Evolutionary conservation across 2,888 invertebrate genomes (phyloP).

Genomic region (Nomada fabriciana): DNA sequence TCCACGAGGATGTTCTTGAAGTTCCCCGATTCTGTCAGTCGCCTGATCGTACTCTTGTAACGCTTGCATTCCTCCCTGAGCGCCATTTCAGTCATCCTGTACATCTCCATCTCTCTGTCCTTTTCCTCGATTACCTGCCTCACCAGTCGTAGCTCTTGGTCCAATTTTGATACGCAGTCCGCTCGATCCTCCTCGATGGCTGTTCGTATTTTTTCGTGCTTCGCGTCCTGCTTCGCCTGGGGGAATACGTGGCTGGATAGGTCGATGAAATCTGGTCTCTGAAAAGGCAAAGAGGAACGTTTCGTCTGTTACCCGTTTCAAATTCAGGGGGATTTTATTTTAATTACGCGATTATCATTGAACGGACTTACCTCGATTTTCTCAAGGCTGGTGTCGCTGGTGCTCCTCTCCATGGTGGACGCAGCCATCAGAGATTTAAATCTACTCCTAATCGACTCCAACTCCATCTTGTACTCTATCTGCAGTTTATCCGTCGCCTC

Average conservation of each 20-base stretch:
- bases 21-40: constrained; percentile 88
- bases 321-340: not conserved
- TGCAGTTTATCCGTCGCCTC: constrained; percentile 89
- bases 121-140: constrained; percentile 85
- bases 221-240: constrained; percentile 89
- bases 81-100: constrained; percentile 86
- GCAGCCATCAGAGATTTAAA: constrained; percentile 88
- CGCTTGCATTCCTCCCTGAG: constrained; percentile 88
- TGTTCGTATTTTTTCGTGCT: constrained; percentile 86
- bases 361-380: constrained; percentile 87
- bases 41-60: constrained; percentile 89
- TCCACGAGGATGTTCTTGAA: constrained; percentile 79
- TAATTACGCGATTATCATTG: not conserved
- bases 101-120: constrained; percentile 80
- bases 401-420: constrained; percentile 90
- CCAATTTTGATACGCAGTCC: constrained; percentile 84
- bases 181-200: constrained; percentile 87
- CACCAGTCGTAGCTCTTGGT: constrained; percentile 84
- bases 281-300: constrained; percentile 2
- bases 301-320: not conserved
- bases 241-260: constrained; percentile 88
- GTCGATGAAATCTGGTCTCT: constrained; percentile 88
- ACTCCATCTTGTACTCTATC: constrained; percentile 90
- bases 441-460: constrained; percentile 88
- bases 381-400: constrained; percentile 92